Evolutionary conservation across 2,113 vertebrate genomes (phyloP).

Genomic region (Nettapus auritus): DNA sequence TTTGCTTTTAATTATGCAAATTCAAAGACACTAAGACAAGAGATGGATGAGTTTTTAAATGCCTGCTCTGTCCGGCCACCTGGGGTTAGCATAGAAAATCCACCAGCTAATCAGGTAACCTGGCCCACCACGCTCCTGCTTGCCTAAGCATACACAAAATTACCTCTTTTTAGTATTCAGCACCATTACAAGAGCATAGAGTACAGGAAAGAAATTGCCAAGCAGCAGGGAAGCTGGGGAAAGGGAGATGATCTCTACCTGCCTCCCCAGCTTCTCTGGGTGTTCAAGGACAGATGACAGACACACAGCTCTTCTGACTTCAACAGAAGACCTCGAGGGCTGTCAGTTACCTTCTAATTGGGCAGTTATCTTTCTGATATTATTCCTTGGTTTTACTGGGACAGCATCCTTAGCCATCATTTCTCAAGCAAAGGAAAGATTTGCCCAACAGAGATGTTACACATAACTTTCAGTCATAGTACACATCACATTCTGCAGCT

Average conservation of each 20-base stretch:
- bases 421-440: not conserved
- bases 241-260: not conserved
- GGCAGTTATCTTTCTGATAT: not conserved
- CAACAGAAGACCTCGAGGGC: not conserved
- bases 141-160: not conserved
- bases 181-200: not conserved
- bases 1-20: conserved; percentile 69
- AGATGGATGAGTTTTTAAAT: conserved; percentile 55
- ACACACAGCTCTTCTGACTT: not conserved
- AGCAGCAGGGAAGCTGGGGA: not conserved
- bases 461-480: not conserved
- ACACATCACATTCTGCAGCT: rapidly evolving
- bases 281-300: not conserved
- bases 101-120: conserved; percentile 9
- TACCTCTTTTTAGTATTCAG: not conserved
- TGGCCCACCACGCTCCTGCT: not conserved
- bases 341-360: not conserved
- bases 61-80: conserved; percentile 29
- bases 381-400: not conserved
- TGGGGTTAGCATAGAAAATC: conserved; percentile 1
- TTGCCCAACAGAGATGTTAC: not conserved
- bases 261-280: not conserved
- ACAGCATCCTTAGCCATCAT: not conserved
- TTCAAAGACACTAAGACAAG: conserved; percentile 36
- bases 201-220: not conserved